These are phyloP conservation scores for Scelioninae gen. 1 DNA, from an alignment of 2,888 invertebrate species.

Conservation along the genomic window DNA sequence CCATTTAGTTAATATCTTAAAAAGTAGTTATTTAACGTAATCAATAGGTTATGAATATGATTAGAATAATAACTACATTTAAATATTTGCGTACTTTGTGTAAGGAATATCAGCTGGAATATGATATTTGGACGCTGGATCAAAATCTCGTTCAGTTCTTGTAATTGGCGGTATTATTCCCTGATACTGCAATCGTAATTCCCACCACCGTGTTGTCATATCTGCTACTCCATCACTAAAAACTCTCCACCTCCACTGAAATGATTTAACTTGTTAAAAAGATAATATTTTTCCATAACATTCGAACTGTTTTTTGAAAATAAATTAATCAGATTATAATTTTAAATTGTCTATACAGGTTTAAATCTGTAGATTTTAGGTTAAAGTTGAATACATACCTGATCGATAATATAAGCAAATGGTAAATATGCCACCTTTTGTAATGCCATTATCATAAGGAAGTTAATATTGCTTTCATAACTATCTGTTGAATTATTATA, in stretches of 20 bases:
- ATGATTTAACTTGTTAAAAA: background rate
- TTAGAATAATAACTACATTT: too few relatives aligned
- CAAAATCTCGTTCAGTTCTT: constrained; percentile 91
- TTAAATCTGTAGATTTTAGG: too few relatives aligned
- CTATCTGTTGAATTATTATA: constrained; percentile 88
- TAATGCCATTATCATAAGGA: constrained; percentile 91
- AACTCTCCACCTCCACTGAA: constrained; percentile 92
- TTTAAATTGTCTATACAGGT: background rate
- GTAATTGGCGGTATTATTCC: constrained; percentile 90
- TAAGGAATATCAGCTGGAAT: constrained; percentile 89
- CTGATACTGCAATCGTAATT: constrained; percentile 89
- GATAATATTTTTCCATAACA: background rate
- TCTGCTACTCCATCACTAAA: constrained; percentile 90
- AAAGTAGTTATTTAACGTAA: too few relatives aligned
- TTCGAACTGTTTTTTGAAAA: background rate
- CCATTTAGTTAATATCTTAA: too few relatives aligned
- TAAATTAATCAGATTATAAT: background rate
- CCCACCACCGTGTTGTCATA: constrained; percentile 92
- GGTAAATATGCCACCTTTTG: constrained; percentile 92
- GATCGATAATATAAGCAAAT: constrained; percentile 92
- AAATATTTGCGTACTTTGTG: constrained; percentile 83
- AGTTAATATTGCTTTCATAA: constrained; percentile 91
- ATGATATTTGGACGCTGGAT: constrained; percentile 93
- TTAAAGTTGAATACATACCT: constrained; percentile 84
- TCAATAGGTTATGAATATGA: too few relatives aligned